Percentiles rank a stretch among this genome's conserved stretches.
These are phyloP conservation scores for Diorhabda elongata DNA, from an alignment of 1,140 invertebrate species.

Conservation along the genomic window DNA sequence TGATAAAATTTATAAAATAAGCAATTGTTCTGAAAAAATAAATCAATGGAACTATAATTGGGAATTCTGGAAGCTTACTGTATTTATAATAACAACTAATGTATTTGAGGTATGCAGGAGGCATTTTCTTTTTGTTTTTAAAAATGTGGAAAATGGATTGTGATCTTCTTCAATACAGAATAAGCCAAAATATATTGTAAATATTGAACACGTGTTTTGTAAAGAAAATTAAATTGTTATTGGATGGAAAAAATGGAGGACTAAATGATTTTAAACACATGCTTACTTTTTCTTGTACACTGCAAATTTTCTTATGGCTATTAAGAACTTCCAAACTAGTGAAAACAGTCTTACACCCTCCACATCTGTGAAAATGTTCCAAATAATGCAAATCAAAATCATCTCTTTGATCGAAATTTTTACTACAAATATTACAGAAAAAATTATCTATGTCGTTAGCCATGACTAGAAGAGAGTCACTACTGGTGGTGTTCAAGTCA, in stretches of 20 bases:
- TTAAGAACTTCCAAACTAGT: slow-evolving; percentile 47
- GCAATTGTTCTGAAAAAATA: background rate
- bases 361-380: slow-evolving; percentile 52
- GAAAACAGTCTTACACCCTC: slow-evolving; percentile 49
- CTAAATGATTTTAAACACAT: no score
- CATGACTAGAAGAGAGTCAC: slow-evolving; percentile 7
- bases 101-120: no score
- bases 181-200: no score
- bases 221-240: no score
- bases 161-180: no score
- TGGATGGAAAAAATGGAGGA: no score
- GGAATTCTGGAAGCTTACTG: no score
- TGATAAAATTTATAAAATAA: background rate
- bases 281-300: slow-evolving; percentile 16
- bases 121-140: no score
- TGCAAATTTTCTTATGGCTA: slow-evolving; percentile 44
- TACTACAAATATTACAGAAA: slow-evolving; percentile 53
- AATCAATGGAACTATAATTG: no score
- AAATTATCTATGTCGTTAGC: slow-evolving; percentile 19
- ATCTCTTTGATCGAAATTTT: slow-evolving; percentile 49
- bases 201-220: no score
- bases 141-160: no score
- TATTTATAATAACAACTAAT: no score
- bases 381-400: slow-evolving; percentile 51
- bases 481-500: slow-evolving; percentile 1